Conservation (phyloP, 2,797 vertebrate species). For the Pangasius krempfi region DNA sequence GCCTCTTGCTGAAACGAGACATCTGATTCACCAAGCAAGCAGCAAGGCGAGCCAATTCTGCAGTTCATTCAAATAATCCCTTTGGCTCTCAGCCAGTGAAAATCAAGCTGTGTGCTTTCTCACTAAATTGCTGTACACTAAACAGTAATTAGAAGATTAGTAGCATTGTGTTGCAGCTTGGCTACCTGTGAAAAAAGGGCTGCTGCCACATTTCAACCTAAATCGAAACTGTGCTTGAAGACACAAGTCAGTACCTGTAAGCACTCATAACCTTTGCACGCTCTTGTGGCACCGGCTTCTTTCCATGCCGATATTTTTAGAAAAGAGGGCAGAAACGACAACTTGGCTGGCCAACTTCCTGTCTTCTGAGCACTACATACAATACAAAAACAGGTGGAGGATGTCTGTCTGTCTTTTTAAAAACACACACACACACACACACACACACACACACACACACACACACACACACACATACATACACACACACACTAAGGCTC, state of each 20-base stretch:
- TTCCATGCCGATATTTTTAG: slow-evolving; percentile 70
- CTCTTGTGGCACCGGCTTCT: slow-evolving; percentile 67
- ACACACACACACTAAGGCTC: slow-evolving; percentile 26
- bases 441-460: neutral
- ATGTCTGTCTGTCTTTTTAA: slow-evolving; percentile 17
- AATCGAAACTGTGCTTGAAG: slow-evolving; percentile 9
- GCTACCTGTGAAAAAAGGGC: slow-evolving; percentile 15
- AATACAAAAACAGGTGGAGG: slow-evolving; percentile 39
- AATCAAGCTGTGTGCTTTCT: slow-evolving; percentile 10
- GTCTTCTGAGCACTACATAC: slow-evolving; percentile 47
- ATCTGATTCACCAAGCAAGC: slow-evolving; percentile 25
- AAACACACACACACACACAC: neutral
- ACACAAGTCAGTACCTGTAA: slow-evolving; percentile 9
- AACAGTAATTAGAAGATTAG: slow-evolving; percentile 31
- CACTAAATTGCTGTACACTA: neutral
- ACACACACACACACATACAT: too few species aligned
- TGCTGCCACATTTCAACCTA: neutral
- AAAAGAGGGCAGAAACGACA: slow-evolving; percentile 72
- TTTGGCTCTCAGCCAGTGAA: neutral
- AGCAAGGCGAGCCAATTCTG: slow-evolving; percentile 37
- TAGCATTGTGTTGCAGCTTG: neutral
- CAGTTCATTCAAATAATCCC: slow-evolving; percentile 36
- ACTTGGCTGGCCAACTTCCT: slow-evolving; percentile 60
- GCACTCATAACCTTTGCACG: slow-evolving; percentile 40
- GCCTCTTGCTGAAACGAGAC: slow-evolving; percentile 36